Base-by-base conservation (phyloP, 2,797 vertebrate species). In the Tamandua tetradactyla region DNA sequence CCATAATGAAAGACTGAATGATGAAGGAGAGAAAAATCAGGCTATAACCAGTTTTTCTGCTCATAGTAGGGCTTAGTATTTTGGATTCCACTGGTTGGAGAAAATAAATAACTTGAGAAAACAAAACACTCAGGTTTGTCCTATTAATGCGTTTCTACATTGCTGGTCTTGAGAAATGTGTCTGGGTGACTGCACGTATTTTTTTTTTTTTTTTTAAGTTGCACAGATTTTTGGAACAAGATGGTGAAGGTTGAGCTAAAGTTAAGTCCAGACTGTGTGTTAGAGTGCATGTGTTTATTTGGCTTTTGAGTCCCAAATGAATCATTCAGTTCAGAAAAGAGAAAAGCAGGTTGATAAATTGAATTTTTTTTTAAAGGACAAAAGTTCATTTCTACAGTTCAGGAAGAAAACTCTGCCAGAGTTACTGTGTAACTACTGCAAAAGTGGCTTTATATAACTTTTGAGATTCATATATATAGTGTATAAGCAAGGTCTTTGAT, bases 241-340 rank as follows among this genome's bases (percentile, higher is more conserved):
- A 94, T 75, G 22, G 59, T 82, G 87, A 96, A 94, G 89, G 18
- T 66, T 93, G 96, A 94, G 55, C 86, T 96, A 75, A 91, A 92
- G 91, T 0, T 94, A 95, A 96, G 91, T 96, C 82, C 89, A 96
- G 97, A 92, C 47, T 93, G 14, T 93, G 78, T 81, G 61, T 96
- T 97, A 96, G 47, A 97, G 40, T 57, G 74, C 87, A 83, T 87
- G n/a, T 47, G 27, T 98, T 97, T 98, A 90, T 98, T 98, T 98
- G 97, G 44, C 75, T 80, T 96, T 97, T 61, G 5, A 92, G 62
- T 98, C 96, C 84, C 96, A 97, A 68, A 96, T 96, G 94, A 98
- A 62, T 93, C 87, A 17, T 97, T 98, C n/a, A 72, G 57, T 96
- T 97, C 95, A 89, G 79, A 91, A 98, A 97, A 96, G 92, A 97